Base-by-base conservation (phyloP, 2,113 vertebrate species). In the Barbus barbus region DNA sequence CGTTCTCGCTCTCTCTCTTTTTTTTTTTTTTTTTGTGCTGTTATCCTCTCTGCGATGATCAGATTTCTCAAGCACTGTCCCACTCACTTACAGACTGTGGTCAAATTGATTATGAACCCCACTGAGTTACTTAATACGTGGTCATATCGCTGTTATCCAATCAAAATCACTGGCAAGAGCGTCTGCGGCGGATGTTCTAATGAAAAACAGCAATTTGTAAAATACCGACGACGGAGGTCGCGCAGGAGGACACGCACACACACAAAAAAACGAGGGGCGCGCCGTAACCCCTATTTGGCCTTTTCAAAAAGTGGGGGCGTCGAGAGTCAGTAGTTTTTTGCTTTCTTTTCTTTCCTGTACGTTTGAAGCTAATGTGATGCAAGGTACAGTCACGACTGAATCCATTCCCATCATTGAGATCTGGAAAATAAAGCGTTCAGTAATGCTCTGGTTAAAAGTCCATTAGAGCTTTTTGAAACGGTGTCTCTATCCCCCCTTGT, bases 11-110 rank as follows among this genome's bases (percentile, higher is more conserved):
- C 1, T 24, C 14, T 73, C 7, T 41, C 0, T 38, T 38, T 38
- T 38, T 38, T 38, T 38, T 31, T 31, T 31, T 13, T 46, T 46
- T 3, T 46, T 75, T 7, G 51, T 13, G 48, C 69, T 53, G 60
- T 69, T 69, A n/a, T 63, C n/a, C n/a, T 61, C 77, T 79, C 58
- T 20, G 41, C 63, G 44, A 26, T 48, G 28, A 51, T 53, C 79
- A 36, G 63, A 76, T 63, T 53, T 81, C 36, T 65, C 44, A 14
- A 38, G 73, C 69, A 26, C 71, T 53, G 63, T 81, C 79, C 63
- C 31, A 22, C 63, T 51, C 63, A 24, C 79, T 81, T n/a, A 22
- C 51, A 36, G 28, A 81, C 48, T 36, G 33, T 22, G 11, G 48
- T 12, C 31, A 3, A 6, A 76, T 56, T 60, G 11, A 76, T 56